phyloP scores from a whole-genome alignment of 1,140 invertebrate genomes.

The Pentalonia nigronervosa region DNA sequence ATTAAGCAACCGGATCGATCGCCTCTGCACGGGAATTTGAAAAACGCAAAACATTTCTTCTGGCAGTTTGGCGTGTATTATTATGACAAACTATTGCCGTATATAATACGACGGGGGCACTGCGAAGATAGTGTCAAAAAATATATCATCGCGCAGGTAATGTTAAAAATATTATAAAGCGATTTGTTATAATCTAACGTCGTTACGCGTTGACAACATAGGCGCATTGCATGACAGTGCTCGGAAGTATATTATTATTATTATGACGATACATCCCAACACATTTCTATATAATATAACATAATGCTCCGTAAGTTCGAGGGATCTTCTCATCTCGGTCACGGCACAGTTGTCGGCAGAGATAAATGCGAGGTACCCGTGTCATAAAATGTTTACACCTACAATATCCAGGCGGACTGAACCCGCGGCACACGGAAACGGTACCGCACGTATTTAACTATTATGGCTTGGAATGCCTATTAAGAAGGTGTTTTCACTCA shows the following conservation, averaged over 20 bases:
- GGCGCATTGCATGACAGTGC: not conserved
- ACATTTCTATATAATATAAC: not conserved
- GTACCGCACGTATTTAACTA: too few relatives aligned
- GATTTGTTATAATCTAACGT: slow-evolving; percentile 44
- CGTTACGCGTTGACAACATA: not conserved
- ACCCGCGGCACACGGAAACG: too few relatives aligned
- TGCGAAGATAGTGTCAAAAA: not conserved
- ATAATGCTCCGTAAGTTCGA: too few relatives aligned
- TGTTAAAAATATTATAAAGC: slow-evolving; percentile 19
- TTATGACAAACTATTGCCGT: not conserved
- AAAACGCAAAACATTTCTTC: not conserved
- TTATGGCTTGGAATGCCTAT: too few relatives aligned
- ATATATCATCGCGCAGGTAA: not conserved
- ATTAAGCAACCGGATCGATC: not conserved
- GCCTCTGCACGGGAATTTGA: not conserved
- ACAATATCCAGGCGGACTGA: too few relatives aligned
- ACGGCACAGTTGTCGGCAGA: too few relatives aligned
- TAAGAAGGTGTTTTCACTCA: too few relatives aligned
- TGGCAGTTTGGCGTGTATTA: not conserved
- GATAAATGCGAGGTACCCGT: too few relatives aligned
- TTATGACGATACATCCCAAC: not conserved
- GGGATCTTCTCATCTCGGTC: too few relatives aligned
- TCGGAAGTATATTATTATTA: not conserved
- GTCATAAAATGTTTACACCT: too few relatives aligned
- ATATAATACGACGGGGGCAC: not conserved